phyloP scores from a whole-genome alignment of 1,140 invertebrate species.

The Arctopsyche grandis region DNA sequence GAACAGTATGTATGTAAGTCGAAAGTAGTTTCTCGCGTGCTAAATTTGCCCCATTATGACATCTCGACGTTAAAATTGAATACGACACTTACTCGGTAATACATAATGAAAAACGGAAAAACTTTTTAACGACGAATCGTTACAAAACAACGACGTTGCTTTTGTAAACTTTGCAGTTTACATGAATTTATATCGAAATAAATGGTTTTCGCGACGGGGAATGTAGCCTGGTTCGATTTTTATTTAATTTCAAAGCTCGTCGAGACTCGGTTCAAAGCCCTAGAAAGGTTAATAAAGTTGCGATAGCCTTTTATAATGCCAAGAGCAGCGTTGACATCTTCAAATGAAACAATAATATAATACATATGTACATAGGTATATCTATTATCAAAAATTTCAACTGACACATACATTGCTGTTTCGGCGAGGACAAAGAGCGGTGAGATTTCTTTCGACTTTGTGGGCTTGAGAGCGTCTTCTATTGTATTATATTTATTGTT shows the following conservation, averaged over 20 bases:
- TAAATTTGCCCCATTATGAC: neutral
- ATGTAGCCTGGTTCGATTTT: neutral
- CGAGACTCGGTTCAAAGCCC: slow-evolving; percentile 4
- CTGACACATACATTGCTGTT: neutral
- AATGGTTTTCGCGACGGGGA: no score
- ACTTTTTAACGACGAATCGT: neutral
- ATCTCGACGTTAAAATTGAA: neutral
- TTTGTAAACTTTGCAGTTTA: neutral
- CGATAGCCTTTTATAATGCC: slow-evolving; percentile 11
- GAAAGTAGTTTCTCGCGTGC: neutral
- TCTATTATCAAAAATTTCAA: slow-evolving; percentile 16
- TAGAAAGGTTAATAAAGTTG: slow-evolving; percentile 11
- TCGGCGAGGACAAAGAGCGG: neutral
- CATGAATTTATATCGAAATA: no score
- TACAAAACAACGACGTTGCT: neutral
- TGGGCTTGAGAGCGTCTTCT: neutral
- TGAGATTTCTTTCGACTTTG: slow-evolving; percentile 4
- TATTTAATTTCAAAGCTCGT: slow-evolving; percentile 6
- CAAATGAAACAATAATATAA: neutral
- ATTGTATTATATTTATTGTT: no score
- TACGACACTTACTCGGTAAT: neutral
- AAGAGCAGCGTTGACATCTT: slow-evolving; percentile 1
- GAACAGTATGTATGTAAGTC: no score
- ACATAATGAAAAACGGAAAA: neutral
- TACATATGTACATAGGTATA: no score